Conservation (phyloP, 2,888 invertebrate genomes). For the Lepidonotus clava region DNA sequence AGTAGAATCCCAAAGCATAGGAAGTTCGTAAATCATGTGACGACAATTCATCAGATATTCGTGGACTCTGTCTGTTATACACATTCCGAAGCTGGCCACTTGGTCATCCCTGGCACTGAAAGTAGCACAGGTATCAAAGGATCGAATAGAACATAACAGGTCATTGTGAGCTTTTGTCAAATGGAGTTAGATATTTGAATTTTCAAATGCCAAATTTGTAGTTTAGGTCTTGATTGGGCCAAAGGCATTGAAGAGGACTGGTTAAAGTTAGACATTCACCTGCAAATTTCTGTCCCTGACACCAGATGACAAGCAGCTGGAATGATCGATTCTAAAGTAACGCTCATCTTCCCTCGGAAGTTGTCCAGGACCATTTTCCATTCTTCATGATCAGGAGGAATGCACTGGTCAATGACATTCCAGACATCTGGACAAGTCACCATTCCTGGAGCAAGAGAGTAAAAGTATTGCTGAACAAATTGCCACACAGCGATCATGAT, state of each 20-base stretch:
- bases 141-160: background rate
- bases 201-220: no score
- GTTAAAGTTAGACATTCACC: background rate
- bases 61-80: background rate
- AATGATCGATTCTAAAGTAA: background rate
- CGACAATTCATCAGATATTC: background rate
- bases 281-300: background rate
- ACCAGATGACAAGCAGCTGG: background rate
- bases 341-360: background rate
- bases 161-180: background rate
- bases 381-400: background rate
- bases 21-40: background rate
- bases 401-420: background rate
- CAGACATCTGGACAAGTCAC: background rate
- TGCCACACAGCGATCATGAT: no score
- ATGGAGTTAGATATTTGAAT: background rate
- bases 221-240: no score
- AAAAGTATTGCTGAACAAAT: no score
- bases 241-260: no score
- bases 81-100: background rate
- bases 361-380: background rate
- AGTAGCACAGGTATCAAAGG: background rate
- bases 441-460: background rate
- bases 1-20: background rate
- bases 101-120: background rate